A percentile compares a stretch with the other conserved stretches of the same genome.
Evolutionary conservation across 2,888 invertebrate species (phyloP).

Genomic region (Phyto melanocephala): DNA sequence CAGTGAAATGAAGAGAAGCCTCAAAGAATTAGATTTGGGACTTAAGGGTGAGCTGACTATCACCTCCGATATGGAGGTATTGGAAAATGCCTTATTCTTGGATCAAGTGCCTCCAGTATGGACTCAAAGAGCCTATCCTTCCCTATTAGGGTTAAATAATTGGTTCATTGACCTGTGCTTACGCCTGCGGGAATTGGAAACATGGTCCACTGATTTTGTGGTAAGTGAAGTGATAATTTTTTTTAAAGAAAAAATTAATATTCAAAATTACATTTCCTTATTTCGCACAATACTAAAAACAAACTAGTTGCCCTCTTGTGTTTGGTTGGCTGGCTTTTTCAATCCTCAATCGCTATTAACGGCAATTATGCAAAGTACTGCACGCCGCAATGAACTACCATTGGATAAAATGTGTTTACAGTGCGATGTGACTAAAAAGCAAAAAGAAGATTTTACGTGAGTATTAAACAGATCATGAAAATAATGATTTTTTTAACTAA

Average conservation of each 20-base stretch:
- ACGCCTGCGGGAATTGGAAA: conserved; percentile 92
- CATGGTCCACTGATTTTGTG: conserved; percentile 95
- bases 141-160: conserved; percentile 89
- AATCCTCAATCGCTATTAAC: conserved; percentile 97
- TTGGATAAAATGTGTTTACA: conserved; percentile 98
- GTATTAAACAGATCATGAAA: conserved; percentile 68
- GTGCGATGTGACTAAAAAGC: conserved; percentile 98
- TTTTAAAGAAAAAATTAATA: conserved; percentile 3
- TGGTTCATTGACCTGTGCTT: conserved; percentile 96
- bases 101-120: conserved; percentile 95
- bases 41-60: conserved; percentile 97
- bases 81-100: conserved; percentile 93
- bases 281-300: conserved; percentile 16
- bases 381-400: conserved; percentile 93
- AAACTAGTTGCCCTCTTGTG: conserved; percentile 91
- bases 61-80: conserved; percentile 96
- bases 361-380: conserved; percentile 98
- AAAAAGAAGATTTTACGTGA: conserved; percentile 96
- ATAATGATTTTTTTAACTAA: no score
- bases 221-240: conserved; percentile 80
- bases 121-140: conserved; percentile 94
- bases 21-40: conserved; percentile 95
- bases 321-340: conserved; percentile 98
- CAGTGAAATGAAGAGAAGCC: conserved; percentile 92
- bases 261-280: conserved; percentile 32